Conservation (phyloP, 2,113 vertebrate species). For the Corythaeola cristata region DNA sequence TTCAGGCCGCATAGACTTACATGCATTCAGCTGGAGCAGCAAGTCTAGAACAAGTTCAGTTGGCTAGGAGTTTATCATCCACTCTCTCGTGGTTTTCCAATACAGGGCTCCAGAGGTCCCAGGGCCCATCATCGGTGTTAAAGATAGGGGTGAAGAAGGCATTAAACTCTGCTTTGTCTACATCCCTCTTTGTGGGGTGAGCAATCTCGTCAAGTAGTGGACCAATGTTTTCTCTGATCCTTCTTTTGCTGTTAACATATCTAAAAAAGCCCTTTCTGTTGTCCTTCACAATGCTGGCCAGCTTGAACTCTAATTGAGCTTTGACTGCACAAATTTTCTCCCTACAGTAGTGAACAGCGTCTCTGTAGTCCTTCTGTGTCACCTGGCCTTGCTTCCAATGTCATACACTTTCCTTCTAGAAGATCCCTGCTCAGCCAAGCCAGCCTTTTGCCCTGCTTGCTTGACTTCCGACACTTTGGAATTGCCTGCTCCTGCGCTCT, state of each 20-base stretch:
- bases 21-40: neutral
- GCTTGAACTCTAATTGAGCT: neutral
- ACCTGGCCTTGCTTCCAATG: neutral
- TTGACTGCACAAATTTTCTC: neutral
- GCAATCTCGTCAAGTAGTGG: neutral
- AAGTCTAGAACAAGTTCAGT: neutral
- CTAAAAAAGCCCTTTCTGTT: neutral
- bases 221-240: neutral
- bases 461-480: neutral
- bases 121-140: neutral
- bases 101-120: neutral
- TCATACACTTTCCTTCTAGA: neutral
- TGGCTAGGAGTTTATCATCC: neutral
- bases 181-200: neutral
- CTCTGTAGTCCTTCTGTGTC: neutral
- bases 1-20: neutral
- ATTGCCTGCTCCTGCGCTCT: neutral
- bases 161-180: neutral
- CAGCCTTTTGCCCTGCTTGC: rapidly evolving
- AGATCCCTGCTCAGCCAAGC: neutral
- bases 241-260: neutral
- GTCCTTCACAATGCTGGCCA: neutral
- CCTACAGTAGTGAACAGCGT: too few relatives aligned
- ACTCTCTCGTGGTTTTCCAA: neutral
- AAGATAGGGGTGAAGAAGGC: neutral